Evolutionary conservation across 1,140 invertebrate species (phyloP), one percentile per base, ranked within the genome.

Genomic region (Drosophila varians): DNA sequence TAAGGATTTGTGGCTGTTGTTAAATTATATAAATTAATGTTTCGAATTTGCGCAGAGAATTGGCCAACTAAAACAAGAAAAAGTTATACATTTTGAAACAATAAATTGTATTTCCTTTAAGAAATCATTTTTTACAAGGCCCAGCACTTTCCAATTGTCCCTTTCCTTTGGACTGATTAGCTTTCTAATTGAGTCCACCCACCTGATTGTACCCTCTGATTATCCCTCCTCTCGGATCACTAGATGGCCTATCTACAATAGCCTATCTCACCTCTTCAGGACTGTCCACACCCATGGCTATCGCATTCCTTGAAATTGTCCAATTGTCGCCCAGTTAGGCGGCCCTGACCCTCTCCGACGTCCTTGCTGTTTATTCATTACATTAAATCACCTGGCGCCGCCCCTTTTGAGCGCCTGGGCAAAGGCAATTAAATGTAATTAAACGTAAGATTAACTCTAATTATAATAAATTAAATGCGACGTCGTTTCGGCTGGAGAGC

Each of bases 371-470:
- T 68, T 79, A 83, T 83, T 83, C 75, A 84, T 79, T 75, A 72
- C 53, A 64, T 45, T 66, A 64, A 75, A 86, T 79, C 68, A 84
- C 61, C 26, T 52, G 43, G 38, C 4, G 11, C 43, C 9, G n/a
- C 11, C 14, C 36, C 23, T 18, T 9, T 19, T 11, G 36, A 42
- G 40, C 28, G 18, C 7, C 36, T 31, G 16, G 31, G 48, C 49
- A 76, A 66, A 64, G 73, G 77, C 73, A 86, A 86, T 86, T 72
- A 74, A 87, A 82, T 77, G 69, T 86, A 87, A 86, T 86, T 87
- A 87, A 87, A 71, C 60, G 69, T 72, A 80, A 87, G 82, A 87
- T 86, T 86, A 86, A 77, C 77, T 74, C 82, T 70, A 86, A 86
- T 86, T 86, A 80, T 77, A 82, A 86, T 87, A 72, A 86, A 86